Conservation (phyloP, 2,888 invertebrate genomes). For the Yponomeuta sedellus region DNA sequence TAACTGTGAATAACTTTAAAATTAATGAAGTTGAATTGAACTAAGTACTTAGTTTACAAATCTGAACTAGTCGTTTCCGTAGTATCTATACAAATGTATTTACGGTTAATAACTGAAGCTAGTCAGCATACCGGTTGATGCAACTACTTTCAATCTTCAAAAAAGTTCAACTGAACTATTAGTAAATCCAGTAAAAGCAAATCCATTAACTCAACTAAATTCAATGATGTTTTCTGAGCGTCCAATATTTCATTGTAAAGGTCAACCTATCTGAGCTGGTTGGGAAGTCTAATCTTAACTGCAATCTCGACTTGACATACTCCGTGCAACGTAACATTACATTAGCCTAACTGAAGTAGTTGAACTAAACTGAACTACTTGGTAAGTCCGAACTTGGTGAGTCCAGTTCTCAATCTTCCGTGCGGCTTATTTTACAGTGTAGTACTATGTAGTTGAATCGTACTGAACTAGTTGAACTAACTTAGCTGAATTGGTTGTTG, state of each 20-base stretch:
- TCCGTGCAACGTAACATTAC: too few species aligned
- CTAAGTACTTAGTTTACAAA: background rate
- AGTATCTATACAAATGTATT: background rate
- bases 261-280: too few species aligned
- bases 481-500: constrained; percentile 69
- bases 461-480: constrained; percentile 20
- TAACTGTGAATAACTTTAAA: too few species aligned
- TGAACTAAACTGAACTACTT: background rate
- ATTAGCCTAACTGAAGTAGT: too few species aligned
- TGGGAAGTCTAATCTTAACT: too few species aligned
- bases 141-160: too few species aligned
- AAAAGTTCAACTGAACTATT: too few species aligned
- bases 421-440: background rate
- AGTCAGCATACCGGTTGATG: background rate
- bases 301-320: too few species aligned
- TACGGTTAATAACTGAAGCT: background rate
- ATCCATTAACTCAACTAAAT: too few species aligned
- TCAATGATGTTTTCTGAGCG: too few species aligned
- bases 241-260: too few species aligned
- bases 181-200: too few species aligned
- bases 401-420: background rate
- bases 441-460: constrained; percentile 9
- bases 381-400: background rate
- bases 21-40: background rate
- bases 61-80: background rate